Percentiles rank a stretch among this genome's conserved stretches.
Evolutionary conservation across 2,113 vertebrate genomes (phyloP).

Genomic region (Galeopterus variegatus): DNA sequence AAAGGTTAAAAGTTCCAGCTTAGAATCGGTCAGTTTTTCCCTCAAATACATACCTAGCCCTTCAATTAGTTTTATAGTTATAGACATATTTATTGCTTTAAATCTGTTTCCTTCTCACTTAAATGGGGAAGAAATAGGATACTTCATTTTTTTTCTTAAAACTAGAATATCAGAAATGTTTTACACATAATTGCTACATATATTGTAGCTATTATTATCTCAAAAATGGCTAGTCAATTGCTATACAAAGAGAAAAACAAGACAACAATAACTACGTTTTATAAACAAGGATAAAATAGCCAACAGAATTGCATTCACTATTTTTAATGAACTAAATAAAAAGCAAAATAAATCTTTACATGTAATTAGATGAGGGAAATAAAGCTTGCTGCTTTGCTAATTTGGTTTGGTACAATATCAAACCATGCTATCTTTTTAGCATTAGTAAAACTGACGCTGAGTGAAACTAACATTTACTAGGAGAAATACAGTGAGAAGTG

Average conservation of each 20-base stretch:
- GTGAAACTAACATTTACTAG: not conserved
- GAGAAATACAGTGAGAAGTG: not conserved
- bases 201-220: not conserved
- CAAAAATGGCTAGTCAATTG: not conserved
- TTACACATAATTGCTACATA: not conserved
- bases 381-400: not conserved
- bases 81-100: not conserved
- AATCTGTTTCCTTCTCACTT: not conserved
- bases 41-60: not conserved
- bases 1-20: not conserved
- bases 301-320: not conserved
- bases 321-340: conserved; percentile 32
- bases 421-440: not conserved
- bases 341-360: not conserved
- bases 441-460: not conserved
- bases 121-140: not conserved
- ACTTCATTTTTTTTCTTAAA: not conserved
- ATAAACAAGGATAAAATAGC: not conserved
- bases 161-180: not conserved
- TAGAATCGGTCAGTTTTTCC: not conserved
- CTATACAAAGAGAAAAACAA: not conserved
- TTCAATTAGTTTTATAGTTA: not conserved
- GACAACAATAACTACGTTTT: not conserved
- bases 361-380: not conserved
- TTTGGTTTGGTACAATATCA: not conserved